Conservation (phyloP, 30 jellyfish, hydroid and myxozoan genomes). For the Haliclystus octoradiatus region DNA sequence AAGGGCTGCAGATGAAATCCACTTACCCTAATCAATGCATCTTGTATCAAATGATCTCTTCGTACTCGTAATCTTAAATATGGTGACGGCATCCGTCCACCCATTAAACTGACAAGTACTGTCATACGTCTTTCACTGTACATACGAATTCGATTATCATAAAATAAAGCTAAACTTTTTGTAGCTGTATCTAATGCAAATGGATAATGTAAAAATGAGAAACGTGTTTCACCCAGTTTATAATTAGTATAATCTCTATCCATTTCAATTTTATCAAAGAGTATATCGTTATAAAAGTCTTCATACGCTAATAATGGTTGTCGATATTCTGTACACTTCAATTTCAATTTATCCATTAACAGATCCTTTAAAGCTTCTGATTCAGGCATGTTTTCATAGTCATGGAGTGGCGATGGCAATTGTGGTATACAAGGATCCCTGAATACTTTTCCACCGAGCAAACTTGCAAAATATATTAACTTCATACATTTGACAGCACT, state of each 20-base stretch:
- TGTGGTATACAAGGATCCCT: neutral
- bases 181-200: constrained; percentile 56
- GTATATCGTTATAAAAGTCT: constrained; percentile 59
- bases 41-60: constrained; percentile 73
- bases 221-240: constrained; percentile 53
- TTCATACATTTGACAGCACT: constrained; percentile 58
- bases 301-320: constrained; percentile 43
- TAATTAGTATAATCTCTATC: constrained; percentile 52
- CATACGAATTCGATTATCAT: constrained; percentile 79
- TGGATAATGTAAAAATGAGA: constrained; percentile 58
- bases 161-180: constrained; percentile 66
- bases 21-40: constrained; percentile 77
- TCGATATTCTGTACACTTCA: constrained; percentile 25
- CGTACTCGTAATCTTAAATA: constrained; percentile 52
- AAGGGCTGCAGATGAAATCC: too few relatives aligned
- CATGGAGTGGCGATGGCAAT: neutral
- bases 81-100: constrained; percentile 52
- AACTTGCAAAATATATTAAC: constrained; percentile 51
- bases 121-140: constrained; percentile 66
- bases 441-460: constrained; percentile 52
- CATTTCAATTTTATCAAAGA: constrained; percentile 74
- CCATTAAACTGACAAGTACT: constrained; percentile 28
- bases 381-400: neutral
- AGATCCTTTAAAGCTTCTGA: constrained; percentile 8
- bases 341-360: constrained; percentile 18